These are phyloP conservation scores for Oplegnathus fasciatus DNA, from an alignment of 2,113 vertebrate genomes.

Conservation along the genomic window DNA sequence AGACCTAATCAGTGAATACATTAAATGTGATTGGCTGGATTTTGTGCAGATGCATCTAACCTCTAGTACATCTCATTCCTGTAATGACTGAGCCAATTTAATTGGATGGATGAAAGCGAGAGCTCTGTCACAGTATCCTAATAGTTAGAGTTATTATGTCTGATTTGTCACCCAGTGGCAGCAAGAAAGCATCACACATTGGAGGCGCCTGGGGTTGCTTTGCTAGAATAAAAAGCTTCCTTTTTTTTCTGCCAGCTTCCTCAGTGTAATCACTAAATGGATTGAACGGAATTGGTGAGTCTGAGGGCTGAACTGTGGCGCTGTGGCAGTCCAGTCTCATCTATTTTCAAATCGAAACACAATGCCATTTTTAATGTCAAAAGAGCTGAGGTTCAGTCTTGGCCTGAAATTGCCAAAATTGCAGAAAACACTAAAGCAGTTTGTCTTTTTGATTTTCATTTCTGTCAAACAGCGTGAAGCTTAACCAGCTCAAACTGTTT, in stretches of 20 bases:
- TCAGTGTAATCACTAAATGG: constrained; percentile 25
- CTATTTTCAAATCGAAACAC: constrained; percentile 21
- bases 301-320: background rate
- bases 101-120: constrained; percentile 61
- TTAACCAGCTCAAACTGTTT: background rate
- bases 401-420: background rate
- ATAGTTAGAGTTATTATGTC: constrained; percentile 49
- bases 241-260: constrained; percentile 15
- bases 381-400: background rate
- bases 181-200: constrained; percentile 48
- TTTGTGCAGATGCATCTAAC: constrained; percentile 53
- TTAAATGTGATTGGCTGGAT: constrained; percentile 66
- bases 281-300: constrained; percentile 45
- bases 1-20: constrained; percentile 69
- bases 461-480: background rate
- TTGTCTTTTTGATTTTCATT: constrained; percentile 5
- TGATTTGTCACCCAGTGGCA: constrained; percentile 60
- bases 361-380: constrained; percentile 10
- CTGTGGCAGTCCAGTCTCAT: background rate
- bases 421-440: background rate
- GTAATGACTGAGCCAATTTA: constrained; percentile 66
- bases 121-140: constrained; percentile 25
- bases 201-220: constrained; percentile 28
- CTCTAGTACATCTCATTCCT: constrained; percentile 43
- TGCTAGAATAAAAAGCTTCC: constrained; percentile 17